Conservation (phyloP, 1,140 invertebrate species). For the Apis dorsata region DNA sequence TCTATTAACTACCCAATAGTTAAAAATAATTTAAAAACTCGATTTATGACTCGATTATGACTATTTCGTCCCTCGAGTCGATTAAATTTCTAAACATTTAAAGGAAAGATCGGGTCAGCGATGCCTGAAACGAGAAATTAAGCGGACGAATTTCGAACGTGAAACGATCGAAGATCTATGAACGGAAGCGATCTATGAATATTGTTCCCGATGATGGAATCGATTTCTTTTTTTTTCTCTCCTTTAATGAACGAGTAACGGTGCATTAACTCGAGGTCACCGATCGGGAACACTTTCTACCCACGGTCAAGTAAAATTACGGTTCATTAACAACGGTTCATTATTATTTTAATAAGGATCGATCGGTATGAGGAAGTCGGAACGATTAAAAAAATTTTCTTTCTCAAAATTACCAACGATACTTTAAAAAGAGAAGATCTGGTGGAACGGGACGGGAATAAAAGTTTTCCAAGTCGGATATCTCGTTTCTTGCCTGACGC, state of each 20-base stretch:
- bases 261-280: constrained; percentile 49
- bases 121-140: background rate
- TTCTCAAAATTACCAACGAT: background rate
- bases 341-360: constrained; percentile 25
- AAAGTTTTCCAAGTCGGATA: background rate
- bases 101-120: background rate
- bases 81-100: background rate
- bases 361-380: background rate
- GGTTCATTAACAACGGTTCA: constrained; percentile 38
- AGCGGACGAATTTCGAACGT: background rate
- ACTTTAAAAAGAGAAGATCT: no score
- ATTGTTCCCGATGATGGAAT: constrained; percentile 18
- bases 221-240: constrained; percentile 16
- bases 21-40: no score
- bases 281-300: constrained; percentile 60
- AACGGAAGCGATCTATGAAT: constrained; percentile 17
- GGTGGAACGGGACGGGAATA: no score
- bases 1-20: background rate
- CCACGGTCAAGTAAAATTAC: constrained; percentile 23
- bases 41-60: background rate
- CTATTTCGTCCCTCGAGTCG: background rate
- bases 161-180: background rate
- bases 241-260: constrained; percentile 46
- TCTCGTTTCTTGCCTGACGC: background rate
- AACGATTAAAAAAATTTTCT: background rate